Evolutionary conservation across 2,797 vertebrate species (phyloP), one percentile per base, ranked within the genome.

Genomic region (Valencia hispanica): DNA sequence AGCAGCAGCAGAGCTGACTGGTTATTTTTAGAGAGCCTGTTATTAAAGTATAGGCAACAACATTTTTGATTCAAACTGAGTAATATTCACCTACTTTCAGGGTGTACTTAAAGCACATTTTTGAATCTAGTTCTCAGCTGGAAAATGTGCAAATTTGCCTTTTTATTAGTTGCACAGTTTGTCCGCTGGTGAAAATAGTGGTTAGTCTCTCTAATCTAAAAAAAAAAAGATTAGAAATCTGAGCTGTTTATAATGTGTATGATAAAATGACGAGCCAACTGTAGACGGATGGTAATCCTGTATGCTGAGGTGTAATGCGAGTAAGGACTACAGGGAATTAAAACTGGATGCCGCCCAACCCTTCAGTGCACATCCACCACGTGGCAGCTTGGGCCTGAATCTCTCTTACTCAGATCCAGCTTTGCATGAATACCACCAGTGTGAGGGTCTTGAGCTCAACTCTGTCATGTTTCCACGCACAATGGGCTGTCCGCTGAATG

Each of bases 361-460:
- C 36, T 66, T 41, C 22, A n/a, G 9, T 11, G 22, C 32, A 70
- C 80, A 70, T 79, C 78, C 75, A 75, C 53, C 70, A 65, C 71
- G 81, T 79, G 84, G 85, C 61, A 70, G 50, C 51, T 72, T 39
- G 74, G 75, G 47, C 75, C 79, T 32, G 30, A 79, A 86, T 78
- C 80, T 59, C n/a, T 79, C n/a, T 84, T 79, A 75, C 68, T 5
- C 27, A 53, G 57, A 87, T 73, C 69, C 30, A 73, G 86, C 87
- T 71, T 76, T 11, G 22, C 80, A 68, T 20, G 71, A 79, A 85
- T 75, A 53, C 70, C 55, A 34, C 18, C 3, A 77, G 69, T 77
- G 63, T 17, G 70, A 74, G 34, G 22, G 12, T 71, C 32, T 53
- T 53, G n/a, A 27, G 25, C 20, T 73, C 57, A 72, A 61, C 78